A percentile compares a stretch with the other conserved stretches of the same genome.
These are phyloP conservation scores for Pygmarrhopalites habei DNA, from an alignment of 1,140 invertebrate species.

Conservation along the genomic window DNA sequence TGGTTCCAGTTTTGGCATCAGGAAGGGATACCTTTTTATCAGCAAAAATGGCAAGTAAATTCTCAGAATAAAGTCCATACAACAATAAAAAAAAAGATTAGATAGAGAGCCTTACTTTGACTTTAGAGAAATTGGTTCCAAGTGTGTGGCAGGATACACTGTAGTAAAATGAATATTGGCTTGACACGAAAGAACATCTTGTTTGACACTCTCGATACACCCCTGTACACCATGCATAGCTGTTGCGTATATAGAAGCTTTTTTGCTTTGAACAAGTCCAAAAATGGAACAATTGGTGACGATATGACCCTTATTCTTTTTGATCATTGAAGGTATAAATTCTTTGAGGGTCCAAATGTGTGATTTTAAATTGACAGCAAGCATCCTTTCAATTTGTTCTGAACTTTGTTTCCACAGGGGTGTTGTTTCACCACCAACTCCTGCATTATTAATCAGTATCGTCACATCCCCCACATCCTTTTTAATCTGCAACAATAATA, in stretches of 20 bases:
- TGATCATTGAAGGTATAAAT: background rate
- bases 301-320: background rate
- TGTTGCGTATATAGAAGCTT: background rate
- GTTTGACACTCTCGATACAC: background rate
- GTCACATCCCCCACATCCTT: background rate
- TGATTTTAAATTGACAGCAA: background rate
- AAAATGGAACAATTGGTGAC: background rate
- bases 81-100: too few species aligned
- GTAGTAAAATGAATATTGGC: constrained; percentile 63
- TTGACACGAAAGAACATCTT: too few species aligned
- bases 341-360: constrained; percentile 2
- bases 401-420: background rate
- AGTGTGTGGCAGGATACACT: too few species aligned
- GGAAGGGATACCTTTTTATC: too few species aligned
- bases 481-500: background rate
- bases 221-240: background rate
- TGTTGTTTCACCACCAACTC: background rate
- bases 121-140: too few species aligned
- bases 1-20: too few species aligned
- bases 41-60: too few species aligned
- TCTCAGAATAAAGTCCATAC: too few species aligned
- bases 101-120: too few species aligned
- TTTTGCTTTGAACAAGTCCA: background rate
- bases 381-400: background rate
- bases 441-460: background rate